These are phyloP conservation scores for Cordylochernes scorpioides DNA, from an alignment of 2,888 invertebrate genomes.

Conservation along the genomic window DNA sequence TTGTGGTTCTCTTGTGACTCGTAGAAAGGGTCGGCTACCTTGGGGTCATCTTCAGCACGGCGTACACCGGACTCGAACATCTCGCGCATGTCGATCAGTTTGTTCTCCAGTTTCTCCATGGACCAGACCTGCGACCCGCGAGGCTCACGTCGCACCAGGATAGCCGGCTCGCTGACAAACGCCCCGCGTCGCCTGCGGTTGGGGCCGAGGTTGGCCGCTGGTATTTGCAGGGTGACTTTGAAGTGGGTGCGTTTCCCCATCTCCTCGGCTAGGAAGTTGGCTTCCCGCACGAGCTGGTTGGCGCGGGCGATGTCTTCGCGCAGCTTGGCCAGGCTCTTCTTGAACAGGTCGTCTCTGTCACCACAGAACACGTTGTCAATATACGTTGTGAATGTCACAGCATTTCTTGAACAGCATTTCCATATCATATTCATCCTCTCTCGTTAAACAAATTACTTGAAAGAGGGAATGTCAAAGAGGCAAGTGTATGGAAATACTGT, in stretches of 20 bases:
- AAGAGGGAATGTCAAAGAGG: too few relatives aligned
- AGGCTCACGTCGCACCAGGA: conserved; percentile 55
- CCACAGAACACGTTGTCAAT: conserved; percentile 1
- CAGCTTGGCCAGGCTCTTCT: conserved; percentile 60
- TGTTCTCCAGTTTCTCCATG: conserved; percentile 93
- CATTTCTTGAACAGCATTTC: too few relatives aligned
- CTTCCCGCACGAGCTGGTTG: conserved; percentile 78
- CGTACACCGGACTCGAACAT: conserved; percentile 48
- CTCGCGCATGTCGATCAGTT: conserved; percentile 91
- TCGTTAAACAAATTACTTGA: too few relatives aligned
- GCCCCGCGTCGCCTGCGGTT: conserved; percentile 70
- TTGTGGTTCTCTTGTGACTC: conserved; percentile 94
- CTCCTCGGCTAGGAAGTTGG: conserved; percentile 82
- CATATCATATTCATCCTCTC: too few relatives aligned
- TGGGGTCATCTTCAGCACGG: conserved; percentile 8
- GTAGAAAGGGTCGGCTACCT: conserved; percentile 54
- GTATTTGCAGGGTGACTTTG: conserved; percentile 89
- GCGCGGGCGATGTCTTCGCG: conserved; percentile 81
- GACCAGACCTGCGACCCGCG: conserved; percentile 85
- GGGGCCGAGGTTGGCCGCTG: conserved; percentile 84
- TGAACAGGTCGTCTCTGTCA: conserved; percentile 54
- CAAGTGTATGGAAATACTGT: too few relatives aligned
- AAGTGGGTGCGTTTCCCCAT: conserved; percentile 75
- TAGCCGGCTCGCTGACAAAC: conserved; percentile 91
- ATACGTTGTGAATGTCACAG: too few relatives aligned